Conservation (phyloP, 2,888 invertebrate genomes). For the Eucera pruinosa region DNA sequence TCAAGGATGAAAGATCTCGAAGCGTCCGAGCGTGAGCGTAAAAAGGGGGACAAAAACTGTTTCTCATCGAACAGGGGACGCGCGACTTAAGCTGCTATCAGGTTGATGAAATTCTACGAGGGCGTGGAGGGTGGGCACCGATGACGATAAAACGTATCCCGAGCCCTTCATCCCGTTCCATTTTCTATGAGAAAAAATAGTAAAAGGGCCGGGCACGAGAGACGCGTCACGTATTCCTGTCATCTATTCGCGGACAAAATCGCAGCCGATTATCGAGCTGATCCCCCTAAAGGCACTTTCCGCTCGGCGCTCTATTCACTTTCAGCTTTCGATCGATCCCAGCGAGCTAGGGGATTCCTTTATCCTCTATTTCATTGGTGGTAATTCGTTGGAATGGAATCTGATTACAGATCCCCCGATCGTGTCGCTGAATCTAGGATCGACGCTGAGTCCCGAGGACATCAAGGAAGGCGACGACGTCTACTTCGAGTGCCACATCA, state of each 20-base stretch:
- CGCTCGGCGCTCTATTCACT: neutral
- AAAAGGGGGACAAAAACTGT: too few species aligned
- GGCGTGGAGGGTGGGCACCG: constrained; percentile 57
- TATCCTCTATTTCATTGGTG: neutral
- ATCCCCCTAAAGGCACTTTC: neutral
- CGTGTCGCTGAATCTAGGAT: constrained; percentile 92
- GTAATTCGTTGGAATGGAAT: neutral
- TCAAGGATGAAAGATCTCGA: too few species aligned
- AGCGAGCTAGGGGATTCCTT: neutral
- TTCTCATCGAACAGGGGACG: constrained; percentile 43
- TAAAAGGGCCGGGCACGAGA: constrained; percentile 22
- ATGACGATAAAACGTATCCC: constrained; percentile 62
- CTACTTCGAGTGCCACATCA: constrained; percentile 96
- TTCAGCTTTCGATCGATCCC: neutral
- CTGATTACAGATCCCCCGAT: constrained; percentile 91
- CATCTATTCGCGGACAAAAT: constrained; percentile 4
- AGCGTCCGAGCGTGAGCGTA: too few species aligned
- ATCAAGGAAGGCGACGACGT: constrained; percentile 97
- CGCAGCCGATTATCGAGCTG: neutral
- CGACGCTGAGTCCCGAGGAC: constrained; percentile 93
- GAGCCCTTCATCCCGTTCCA: constrained; percentile 54
- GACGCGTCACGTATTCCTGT: neutral
- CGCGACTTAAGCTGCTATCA: constrained; percentile 70
- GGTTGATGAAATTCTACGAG: constrained; percentile 75
- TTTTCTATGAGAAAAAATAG: constrained; percentile 55